These are phyloP conservation scores for Shargacucullia verbasci DNA, from an alignment of 2,888 invertebrate genomes.

Conservation along the genomic window DNA sequence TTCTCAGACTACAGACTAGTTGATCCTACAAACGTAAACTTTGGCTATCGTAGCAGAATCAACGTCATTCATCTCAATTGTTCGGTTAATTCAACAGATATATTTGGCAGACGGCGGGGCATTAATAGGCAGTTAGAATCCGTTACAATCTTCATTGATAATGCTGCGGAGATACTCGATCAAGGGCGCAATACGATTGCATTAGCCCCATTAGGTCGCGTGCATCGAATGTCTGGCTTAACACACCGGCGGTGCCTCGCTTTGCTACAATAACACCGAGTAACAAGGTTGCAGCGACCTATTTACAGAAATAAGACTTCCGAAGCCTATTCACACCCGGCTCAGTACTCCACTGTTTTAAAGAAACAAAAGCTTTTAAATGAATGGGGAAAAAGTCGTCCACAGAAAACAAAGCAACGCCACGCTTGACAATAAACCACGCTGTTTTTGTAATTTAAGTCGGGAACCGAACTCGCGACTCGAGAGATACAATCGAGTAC, in stretches of 20 bases:
- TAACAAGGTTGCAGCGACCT: conserved; percentile 49
- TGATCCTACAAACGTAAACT: conserved; percentile 13
- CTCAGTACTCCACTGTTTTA: conserved; percentile 35
- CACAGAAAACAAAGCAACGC: conserved; percentile 16
- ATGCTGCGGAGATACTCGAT: conserved; percentile 59
- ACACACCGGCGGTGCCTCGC: conserved; percentile 23
- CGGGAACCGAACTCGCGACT: conserved; percentile 16
- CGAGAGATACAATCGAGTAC: conserved; percentile 31
- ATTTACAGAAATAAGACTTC: conserved; percentile 46
- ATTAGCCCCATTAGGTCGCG: conserved; percentile 64
- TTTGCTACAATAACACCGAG: conserved; percentile 34
- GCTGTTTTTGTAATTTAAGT: conserved; percentile 19
- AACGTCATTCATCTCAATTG: conserved; percentile 24
- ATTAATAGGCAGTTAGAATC: conserved; percentile 26
- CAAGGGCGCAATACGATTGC: conserved; percentile 65
- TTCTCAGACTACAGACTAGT: conserved; percentile 1
- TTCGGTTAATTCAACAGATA: conserved; percentile 15
- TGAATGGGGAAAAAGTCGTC: conserved; percentile 18
- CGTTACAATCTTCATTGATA: conserved; percentile 62
- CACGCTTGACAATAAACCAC: conserved; percentile 15
- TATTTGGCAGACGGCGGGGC: conserved; percentile 23
- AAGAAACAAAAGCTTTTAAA: conserved; percentile 52
- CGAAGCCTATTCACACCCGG: conserved; percentile 39
- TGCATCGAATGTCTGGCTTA: conserved; percentile 45
- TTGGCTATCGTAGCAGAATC: conserved; percentile 7